Evolutionary conservation across 2,888 invertebrate species (phyloP).

Genomic region (Caenorhabditis sp.): DNA sequence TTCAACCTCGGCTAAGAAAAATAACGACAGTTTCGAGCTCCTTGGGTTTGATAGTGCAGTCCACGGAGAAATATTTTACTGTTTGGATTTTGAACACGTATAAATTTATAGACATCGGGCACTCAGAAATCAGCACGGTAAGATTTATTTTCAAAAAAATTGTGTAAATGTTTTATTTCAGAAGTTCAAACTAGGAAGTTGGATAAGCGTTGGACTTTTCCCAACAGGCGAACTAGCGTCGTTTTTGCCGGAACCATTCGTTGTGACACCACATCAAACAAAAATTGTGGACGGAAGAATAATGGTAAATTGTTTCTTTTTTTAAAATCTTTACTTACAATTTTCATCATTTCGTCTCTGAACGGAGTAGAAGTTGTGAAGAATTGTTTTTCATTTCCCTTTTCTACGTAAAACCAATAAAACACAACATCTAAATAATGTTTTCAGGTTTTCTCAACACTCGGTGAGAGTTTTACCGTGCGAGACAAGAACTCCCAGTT

Average conservation of each 20-base stretch:
- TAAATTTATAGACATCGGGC: background rate
- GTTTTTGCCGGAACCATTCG: background rate
- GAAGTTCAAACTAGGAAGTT: background rate
- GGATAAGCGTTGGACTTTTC: background rate
- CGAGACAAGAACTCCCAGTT: background rate
- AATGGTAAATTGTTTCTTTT: background rate
- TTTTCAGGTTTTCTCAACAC: background rate
- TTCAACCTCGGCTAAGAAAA: background rate
- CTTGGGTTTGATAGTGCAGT: background rate
- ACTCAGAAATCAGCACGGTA: background rate
- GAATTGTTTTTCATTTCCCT: background rate
- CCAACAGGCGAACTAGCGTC: background rate
- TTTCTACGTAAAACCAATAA: background rate
- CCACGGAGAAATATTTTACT: background rate
- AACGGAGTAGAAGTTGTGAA: too few species aligned
- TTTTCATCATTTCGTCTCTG: too few species aligned
- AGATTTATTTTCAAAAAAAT: too few species aligned
- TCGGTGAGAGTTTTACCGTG: background rate
- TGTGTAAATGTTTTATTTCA: too few species aligned
- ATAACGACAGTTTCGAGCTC: background rate
- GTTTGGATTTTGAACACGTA: background rate
- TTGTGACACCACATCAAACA: background rate
- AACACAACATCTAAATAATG: background rate
- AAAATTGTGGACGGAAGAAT: background rate
- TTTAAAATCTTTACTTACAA: too few species aligned